Base-by-base conservation (phyloP, 2,797 vertebrate species). In the Siniperca scherzeri region DNA sequence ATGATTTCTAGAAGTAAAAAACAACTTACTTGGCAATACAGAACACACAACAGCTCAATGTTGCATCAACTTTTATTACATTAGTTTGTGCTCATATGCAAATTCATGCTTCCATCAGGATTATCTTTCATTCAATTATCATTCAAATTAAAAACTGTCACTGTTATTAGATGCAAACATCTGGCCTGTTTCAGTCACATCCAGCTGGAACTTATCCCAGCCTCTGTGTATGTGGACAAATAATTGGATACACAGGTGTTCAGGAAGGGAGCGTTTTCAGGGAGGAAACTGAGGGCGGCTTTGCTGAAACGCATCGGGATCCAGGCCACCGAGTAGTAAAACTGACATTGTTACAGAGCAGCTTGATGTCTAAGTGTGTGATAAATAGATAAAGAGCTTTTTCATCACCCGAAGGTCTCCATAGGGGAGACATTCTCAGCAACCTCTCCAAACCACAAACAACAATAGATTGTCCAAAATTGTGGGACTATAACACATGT, bases 231-330 rank as follows among this genome's bases (percentile, higher is more conserved):
- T 72, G 65, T 77, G 66, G 66, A 86, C 53, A 69, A 85, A 62
- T 77, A 86, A 92, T 91, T 87, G 77, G 82, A 91, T 91, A 87
- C 82, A 60, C 92, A 92, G 90, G 92, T 91, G 90, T 87, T 85
- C 91, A 93, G 93, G 89, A 92, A 92, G 82, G 69, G 65, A 82
- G 48, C 33, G 10, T 64, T 88, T 86, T 87, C 48, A 76, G 52
- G n/a, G 79, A 71, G 81, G 84, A 89, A 89, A 36, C 67, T 17
- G 76, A 77, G 60, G 76, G 75, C 40, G 62, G 68, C 46, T 36
- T 22, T 69, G 77, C 30, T 81, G 68, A 80, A 82, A 81, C 21
- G 13, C 67, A 48, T 56, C 17, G 1, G 83, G 79, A 89, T 78
- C 50, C 46, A 36, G 84, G 81, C 77, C 88, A 77, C 77, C 68